Evolutionary conservation across 1,140 invertebrate genomes (phyloP), one percentile per base, ranked within the genome.

Genomic region (Saccostrea cuccullata): DNA sequence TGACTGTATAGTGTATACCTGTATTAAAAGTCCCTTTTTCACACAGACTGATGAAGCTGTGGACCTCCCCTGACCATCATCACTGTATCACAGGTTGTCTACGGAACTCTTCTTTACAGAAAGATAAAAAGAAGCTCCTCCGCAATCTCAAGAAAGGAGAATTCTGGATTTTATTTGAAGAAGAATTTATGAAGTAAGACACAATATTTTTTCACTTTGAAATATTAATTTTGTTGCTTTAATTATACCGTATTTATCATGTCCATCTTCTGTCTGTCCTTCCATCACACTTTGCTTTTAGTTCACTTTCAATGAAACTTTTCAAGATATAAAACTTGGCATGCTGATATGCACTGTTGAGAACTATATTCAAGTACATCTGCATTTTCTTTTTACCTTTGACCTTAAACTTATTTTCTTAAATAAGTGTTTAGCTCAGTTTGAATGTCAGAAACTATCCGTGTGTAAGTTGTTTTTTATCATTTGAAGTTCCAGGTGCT

Each of bases 81-180:
- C 70, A 77, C 13, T 77, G 70, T 13, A 77, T 77, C 70, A 77
- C 70, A 30, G 70, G 70, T 11, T 77, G 70, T 77, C 15, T 77
- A 26, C 30, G 12, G 15, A 36, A 36, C 23, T 26, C 70, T 30
- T 15, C 23, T 36, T 36, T 77, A 15, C 26, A 77, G 12, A 30
- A 77, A 36, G 70, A 77, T 26, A 77, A 30, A 36, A 77, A 30
- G 30, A 77, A 36, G 26, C 30, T 77, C 26, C 26, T 36, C 2
- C 23, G 70, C 13, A 36, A 77, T 26, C 30, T 77, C 0, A 77
- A 30, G 70, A 77, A 77, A 77, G 70, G 70, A 77, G 26, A 77
- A 36, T 77, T 77, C 26, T 77, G 70, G 70, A 77, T 77, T 77
- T 77, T 36, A 77, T 77, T 77, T 30, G 70, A 77, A 36, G 70